Evolutionary conservation across 2,797 vertebrate genomes (phyloP).

Genomic region (Orientallactaga sibirica): DNA sequence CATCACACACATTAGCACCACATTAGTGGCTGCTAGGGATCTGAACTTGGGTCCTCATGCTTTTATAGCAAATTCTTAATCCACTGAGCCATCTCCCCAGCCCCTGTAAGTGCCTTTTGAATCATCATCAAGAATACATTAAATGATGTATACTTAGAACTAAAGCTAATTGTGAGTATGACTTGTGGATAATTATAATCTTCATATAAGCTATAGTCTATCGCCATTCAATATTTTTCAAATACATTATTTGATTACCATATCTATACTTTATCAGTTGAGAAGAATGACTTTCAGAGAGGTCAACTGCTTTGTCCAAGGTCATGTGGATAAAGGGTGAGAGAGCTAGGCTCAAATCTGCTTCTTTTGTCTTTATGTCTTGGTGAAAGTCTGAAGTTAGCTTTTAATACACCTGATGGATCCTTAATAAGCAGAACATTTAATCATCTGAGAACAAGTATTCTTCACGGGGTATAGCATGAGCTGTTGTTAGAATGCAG

Average conservation of each 20-base stretch:
- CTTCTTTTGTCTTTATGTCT: neutral
- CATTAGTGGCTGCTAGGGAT: too few relatives aligned
- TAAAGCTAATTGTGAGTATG: constrained; percentile 15
- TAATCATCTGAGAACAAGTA: constrained; percentile 22
- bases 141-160: neutral
- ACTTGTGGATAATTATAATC: constrained; percentile 45
- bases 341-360: neutral
- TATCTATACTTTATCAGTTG: neutral
- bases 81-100: too few relatives aligned
- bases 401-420: neutral
- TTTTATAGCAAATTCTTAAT: too few relatives aligned
- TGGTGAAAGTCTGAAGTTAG: constrained; percentile 26
- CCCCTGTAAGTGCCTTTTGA: neutral
- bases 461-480: neutral
- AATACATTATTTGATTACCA: neutral
- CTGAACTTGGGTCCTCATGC: too few relatives aligned
- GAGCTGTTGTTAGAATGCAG: neutral
- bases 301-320: neutral
- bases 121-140: constrained; percentile 23
- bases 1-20: too few relatives aligned
- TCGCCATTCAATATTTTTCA: constrained; percentile 24
- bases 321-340: neutral
- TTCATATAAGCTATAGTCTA: neutral
- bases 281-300: constrained; percentile 38
- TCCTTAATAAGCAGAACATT: constrained; percentile 6